phyloP scores from a whole-genome alignment of 53 echinoderm and acorn worm species.

The Antedon mediterranea region DNA sequence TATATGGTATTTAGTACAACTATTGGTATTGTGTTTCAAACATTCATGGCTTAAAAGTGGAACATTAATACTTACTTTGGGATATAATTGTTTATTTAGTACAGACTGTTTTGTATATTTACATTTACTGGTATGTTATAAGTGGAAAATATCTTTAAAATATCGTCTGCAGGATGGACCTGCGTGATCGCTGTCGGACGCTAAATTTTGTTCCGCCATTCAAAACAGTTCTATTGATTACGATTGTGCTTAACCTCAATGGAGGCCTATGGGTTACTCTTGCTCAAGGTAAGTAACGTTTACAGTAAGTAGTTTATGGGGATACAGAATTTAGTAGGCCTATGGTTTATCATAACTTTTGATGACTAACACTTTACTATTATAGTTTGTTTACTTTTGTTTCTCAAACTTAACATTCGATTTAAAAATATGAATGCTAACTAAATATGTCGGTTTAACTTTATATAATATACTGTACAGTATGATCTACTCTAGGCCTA shows the following conservation, averaged over 20 bases:
- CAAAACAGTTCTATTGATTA: neutral
- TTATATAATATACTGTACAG: too few relatives aligned
- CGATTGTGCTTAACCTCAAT: neutral
- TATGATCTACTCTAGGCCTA: too few relatives aligned
- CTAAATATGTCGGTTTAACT: too few relatives aligned
- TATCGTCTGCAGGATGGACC: neutral
- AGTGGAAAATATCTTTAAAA: neutral
- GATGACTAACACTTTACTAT: neutral
- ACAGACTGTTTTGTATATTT: neutral
- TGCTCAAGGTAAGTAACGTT: neutral
- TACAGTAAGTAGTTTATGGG: neutral
- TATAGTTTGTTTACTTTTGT: too few relatives aligned
- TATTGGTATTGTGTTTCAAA: neutral
- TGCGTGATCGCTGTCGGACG: neutral
- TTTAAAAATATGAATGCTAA: too few relatives aligned
- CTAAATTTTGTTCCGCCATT: neutral
- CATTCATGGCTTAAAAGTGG: neutral
- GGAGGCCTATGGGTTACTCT: neutral
- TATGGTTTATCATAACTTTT: neutral
- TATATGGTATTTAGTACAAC: neutral
- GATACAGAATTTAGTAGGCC: neutral
- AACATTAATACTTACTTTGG: neutral
- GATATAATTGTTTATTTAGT: neutral
- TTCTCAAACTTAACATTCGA: too few relatives aligned
- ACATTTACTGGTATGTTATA: neutral